Percentiles rank a stretch among this genome's conserved stretches.
phyloP scores from a whole-genome alignment of 1,140 invertebrate species.

The Lasioglossum albipes region DNA sequence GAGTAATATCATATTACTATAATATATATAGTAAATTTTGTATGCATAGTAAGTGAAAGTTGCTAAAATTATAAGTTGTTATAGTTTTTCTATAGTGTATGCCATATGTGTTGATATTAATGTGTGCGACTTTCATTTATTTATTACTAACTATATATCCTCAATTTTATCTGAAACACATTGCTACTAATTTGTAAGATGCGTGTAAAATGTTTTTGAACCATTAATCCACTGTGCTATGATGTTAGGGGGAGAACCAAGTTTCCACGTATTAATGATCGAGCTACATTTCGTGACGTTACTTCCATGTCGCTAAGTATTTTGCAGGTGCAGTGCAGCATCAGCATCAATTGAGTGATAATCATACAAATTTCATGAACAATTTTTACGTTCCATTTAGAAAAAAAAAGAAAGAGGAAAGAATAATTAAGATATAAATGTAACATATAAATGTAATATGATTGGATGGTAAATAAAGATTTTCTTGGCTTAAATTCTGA shows the following conservation, averaged over 20 bases:
- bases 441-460: slow-evolving; percentile 72
- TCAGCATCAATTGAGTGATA: slow-evolving; percentile 75
- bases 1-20: slow-evolving; percentile 73
- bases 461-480: slow-evolving; percentile 71
- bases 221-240: slow-evolving; percentile 64
- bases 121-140: slow-evolving; percentile 74
- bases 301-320: slow-evolving; percentile 76
- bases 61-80: slow-evolving; percentile 54
- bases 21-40: slow-evolving; percentile 73
- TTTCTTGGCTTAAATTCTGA: slow-evolving; percentile 62
- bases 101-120: slow-evolving; percentile 19
- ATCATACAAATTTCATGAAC: slow-evolving; percentile 69
- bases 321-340: slow-evolving; percentile 78
- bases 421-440: slow-evolving; percentile 64
- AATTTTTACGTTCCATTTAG: slow-evolving; percentile 66
- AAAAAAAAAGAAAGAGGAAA: slow-evolving; percentile 60
- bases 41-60: slow-evolving; percentile 76
- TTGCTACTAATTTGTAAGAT: slow-evolving; percentile 72
- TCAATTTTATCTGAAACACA: slow-evolving; percentile 66
- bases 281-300: slow-evolving; percentile 66
- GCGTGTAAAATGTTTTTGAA: slow-evolving; percentile 69
- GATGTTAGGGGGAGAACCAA: slow-evolving; percentile 61
- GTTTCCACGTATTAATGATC: slow-evolving; percentile 61
- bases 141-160: slow-evolving; percentile 64
- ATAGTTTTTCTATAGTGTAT: slow-evolving; percentile 12